phyloP scores from a whole-genome alignment of 1,140 invertebrate genomes.

The Drosophila murphyi region DNA sequence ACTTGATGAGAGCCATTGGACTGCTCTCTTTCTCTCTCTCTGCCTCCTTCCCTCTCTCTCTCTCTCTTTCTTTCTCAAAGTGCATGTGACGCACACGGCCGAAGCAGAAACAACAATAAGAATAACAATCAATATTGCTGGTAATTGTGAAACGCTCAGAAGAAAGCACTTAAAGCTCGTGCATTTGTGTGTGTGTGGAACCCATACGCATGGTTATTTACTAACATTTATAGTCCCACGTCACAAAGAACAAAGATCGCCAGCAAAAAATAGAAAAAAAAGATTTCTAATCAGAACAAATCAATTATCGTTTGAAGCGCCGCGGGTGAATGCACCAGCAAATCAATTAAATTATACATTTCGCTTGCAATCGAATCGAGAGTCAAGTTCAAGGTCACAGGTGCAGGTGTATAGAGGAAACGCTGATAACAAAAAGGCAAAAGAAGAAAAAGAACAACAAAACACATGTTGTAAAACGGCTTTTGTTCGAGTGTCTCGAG shows the following conservation, averaged over 20 bases:
- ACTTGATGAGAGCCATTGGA: neutral
- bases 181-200: neutral
- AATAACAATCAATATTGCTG: constrained; percentile 65
- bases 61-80: neutral
- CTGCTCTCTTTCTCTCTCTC: constrained; percentile 3
- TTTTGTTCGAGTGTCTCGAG: neutral
- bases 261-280: constrained; percentile 18
- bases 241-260: constrained; percentile 62
- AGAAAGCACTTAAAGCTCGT: constrained; percentile 40
- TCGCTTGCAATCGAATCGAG: constrained; percentile 29
- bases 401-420: constrained; percentile 10
- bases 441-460: neutral
- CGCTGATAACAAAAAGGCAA: constrained; percentile 5
- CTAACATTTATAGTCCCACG: constrained; percentile 50
- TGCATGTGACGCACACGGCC: constrained; percentile 40
- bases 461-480: constrained; percentile 38
- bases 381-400: constrained; percentile 54
- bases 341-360: constrained; percentile 41
- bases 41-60: neutral
- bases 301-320: constrained; percentile 57
- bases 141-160: constrained; percentile 55
- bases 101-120: constrained; percentile 9
- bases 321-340: constrained; percentile 55
- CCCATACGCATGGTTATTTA: neutral
- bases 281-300: constrained; percentile 67